These are phyloP conservation scores for Automeris io DNA, from an alignment of 2,888 invertebrate genomes.

Conservation along the genomic window DNA sequence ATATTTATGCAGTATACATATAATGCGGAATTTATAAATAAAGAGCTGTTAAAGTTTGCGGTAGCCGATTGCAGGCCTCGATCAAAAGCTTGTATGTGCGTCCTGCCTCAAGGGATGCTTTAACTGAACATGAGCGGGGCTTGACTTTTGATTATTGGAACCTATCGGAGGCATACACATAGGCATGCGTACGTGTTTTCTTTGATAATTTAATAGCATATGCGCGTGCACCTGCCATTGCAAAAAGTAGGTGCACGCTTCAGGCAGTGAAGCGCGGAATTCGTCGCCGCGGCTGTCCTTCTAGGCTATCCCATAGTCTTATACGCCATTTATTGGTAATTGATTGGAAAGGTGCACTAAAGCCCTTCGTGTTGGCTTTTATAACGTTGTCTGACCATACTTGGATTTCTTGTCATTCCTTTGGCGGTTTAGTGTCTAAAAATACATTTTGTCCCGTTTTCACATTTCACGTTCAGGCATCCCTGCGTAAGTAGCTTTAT, in stretches of 20 bases:
- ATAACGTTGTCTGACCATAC: constrained; percentile 35
- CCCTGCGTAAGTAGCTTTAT: constrained; percentile 4
- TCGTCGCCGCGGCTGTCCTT: constrained; percentile 60
- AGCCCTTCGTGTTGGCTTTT: constrained; percentile 44
- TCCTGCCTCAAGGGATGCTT: constrained; percentile 9
- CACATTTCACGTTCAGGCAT: constrained; percentile 18
- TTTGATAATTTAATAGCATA: constrained; percentile 77
- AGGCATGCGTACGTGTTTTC: constrained; percentile 54
- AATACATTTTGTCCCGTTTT: constrained; percentile 16
- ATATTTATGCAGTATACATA: constrained; percentile 36
- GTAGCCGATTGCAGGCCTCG: constrained; percentile 27
- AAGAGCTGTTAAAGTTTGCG: constrained; percentile 39
- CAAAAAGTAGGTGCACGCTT: constrained; percentile 74
- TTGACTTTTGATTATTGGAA: constrained; percentile 62
- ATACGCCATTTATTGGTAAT: constrained; percentile 72
- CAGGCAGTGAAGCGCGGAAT: constrained; percentile 69
- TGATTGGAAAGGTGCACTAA: constrained; percentile 71
- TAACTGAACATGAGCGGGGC: constrained; percentile 20
- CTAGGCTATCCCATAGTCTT: constrained; percentile 66
- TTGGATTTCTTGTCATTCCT: constrained; percentile 29
- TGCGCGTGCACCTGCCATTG: constrained; percentile 69
- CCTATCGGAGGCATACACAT: constrained; percentile 47
- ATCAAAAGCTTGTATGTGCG: constrained; percentile 16
- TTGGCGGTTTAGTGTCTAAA: constrained; percentile 14
- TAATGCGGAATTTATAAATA: constrained; percentile 39